Base-by-base conservation (phyloP, 2,888 invertebrate species). In the Tenodera sinensis region DNA sequence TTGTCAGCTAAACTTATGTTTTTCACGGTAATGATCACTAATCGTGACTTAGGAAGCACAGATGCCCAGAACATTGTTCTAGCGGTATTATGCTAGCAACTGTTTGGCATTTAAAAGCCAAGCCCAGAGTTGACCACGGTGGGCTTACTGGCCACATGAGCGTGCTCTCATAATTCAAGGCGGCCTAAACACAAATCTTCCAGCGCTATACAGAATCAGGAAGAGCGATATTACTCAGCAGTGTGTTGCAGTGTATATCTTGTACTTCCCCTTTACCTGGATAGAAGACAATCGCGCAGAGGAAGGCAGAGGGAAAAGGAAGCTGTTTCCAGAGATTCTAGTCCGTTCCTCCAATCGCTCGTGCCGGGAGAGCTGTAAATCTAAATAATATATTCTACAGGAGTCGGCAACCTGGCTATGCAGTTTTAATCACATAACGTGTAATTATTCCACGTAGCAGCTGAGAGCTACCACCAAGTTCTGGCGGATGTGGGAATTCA, bases 371-470 rank as follows among this genome's bases (percentile, higher is more conserved):
- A 71, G 54, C 54, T 71, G 20, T 71, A 71, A 71, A 71, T 54
- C 86, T 87, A 82, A 81, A 87, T 87, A 87, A 87, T 87, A 28
- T 87, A 87, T 87, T 87, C 86, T 28, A 12, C 28, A 81, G 81
- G 14, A 81, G 86, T 81, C 54, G 15, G 54, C 20, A 87, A 87
- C 81, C 25, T 30, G 86, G 86, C 30, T 30, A 87, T 87, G 71
- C 81, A 87, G 86, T 81, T 87, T 87, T 87, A 81, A 87, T 81
- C 86, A 87, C 86, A 87, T 87, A 87, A 87, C 28, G 82, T 71
- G 86, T 71, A 87, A 87, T 87, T 87, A 87, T 87, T 87, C 86
- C 86, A 87, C 81, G 86, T 30, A 81, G 81, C 7, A 81, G 81
- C 30, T 12, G 34, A 34, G 54, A 14, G 34, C 42, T 84, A 34